Evolutionary conservation across 2,113 vertebrate species (phyloP), one percentile per base, ranked within the genome.

Genomic region (Trichomycterus rosablanca): DNA sequence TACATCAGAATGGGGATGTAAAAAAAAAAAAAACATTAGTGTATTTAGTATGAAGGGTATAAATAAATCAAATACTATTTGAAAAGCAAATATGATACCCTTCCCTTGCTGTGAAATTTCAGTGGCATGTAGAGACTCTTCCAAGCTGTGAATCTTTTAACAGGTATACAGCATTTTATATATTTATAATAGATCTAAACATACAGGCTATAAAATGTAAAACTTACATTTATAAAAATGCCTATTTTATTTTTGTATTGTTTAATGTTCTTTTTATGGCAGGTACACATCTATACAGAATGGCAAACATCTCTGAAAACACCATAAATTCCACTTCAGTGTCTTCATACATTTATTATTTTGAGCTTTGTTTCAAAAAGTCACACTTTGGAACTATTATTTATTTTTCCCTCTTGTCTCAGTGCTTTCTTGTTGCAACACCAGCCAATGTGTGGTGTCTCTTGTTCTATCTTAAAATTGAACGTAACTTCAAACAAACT

Each of bases 361-460:
- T 19, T 48, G 0, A 9, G 35, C 6, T 23, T n/a, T 60, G 28
- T 49, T 2, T 16, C 1, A 10, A 35, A 3, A n/a, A 14, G 37
- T 3, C 8, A 3, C 4, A 60, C 34, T 23, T 48, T 15, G 58
- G 58, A 49, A 8, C 23, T 3, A 39, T 37, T 23, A 7, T 2
- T 3, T 10, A 4, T 2, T 19, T 10, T 12, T n/a, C 11, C 8
- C 5, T 15, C 5, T 18, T 40, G 14, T 5, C 5, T 4, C 30
- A 53, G 28, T 63, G 60, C 10, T 19, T 54, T 6, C 1, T 53
- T 1, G 1, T 67, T 30, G 65, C 26, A 39, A 60, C 37, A 3
- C 65, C 56, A 14, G 11, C 15, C 2, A 16, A 52, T 52, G 43
- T 7, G n/a, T 59, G 48, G 48, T 19, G 15, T n/a, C 15, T 67